phyloP scores from a whole-genome alignment of 1,140 invertebrate species.

The Trichonephila inaurata region DNA sequence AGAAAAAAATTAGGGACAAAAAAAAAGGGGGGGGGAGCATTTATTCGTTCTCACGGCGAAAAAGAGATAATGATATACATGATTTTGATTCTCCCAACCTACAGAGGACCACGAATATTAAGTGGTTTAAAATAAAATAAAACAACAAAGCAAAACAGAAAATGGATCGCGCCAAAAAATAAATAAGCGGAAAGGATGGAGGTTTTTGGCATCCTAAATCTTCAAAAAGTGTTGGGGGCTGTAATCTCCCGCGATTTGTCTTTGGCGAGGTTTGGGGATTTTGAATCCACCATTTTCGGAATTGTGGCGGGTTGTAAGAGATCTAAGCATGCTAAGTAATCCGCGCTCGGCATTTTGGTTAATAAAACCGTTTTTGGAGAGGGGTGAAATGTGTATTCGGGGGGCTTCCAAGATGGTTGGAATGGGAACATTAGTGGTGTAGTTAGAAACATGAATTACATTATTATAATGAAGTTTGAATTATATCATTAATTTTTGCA shows the following conservation, averaged over 20 bases:
- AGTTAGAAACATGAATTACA: neutral
- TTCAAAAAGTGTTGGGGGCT: conserved; percentile 42
- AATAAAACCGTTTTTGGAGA: conserved; percentile 42
- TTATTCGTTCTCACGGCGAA: conserved; percentile 11
- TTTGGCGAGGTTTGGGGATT: conserved; percentile 3
- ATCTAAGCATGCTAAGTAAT: conserved; percentile 37
- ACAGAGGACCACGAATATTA: conserved; percentile 50
- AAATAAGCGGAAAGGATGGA: neutral
- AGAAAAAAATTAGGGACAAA: neutral
- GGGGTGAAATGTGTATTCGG: conserved; percentile 17
- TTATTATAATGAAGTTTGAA: too few relatives aligned
- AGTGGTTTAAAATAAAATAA: conserved; percentile 40
- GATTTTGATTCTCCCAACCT: conserved; percentile 48
- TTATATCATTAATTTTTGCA: too few relatives aligned
- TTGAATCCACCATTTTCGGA: conserved; percentile 32
- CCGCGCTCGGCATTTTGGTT: neutral
- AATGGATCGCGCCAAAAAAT: neutral
- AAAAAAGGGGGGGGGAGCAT: neutral
- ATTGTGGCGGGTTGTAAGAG: neutral
- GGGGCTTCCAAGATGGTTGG: neutral
- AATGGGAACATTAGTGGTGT: conserved; percentile 16
- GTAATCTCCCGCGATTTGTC: conserved; percentile 63
- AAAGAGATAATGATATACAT: conserved; percentile 64
- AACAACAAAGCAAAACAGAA: neutral
- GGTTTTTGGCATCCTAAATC: conserved; percentile 35